Evolutionary conservation across 2,888 invertebrate species (phyloP), one percentile per base, ranked within the genome.

Genomic region (Aphodius sticticus): DNA sequence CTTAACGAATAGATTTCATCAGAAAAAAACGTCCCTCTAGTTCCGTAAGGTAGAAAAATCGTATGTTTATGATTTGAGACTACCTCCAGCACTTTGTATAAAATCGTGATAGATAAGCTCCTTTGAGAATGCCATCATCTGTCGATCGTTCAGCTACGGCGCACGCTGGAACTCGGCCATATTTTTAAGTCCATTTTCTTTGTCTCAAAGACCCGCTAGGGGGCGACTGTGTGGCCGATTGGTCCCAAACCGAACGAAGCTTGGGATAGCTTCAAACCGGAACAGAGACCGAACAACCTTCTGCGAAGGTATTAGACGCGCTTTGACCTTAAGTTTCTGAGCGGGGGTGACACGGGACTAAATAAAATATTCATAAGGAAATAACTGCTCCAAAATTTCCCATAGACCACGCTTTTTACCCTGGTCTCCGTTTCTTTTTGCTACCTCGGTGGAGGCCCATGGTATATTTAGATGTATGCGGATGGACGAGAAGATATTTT

Each of bases 331-430:
- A 53, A 53, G 53, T 53, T 53, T 53, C 3, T 5, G 26, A 26
- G 26, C 26, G 12, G 53, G 12, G 53, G 12, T 12, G 53, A 53
- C 53, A 53, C 9, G 53, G 53, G 53, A 53, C 1, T 5, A 53
- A 53, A 53, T 53, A 53, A 53, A 53, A 53, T 53, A 53, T 53
- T 53, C 53, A 53, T 53, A 53, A 53, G 53, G 53, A 53, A 53
- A 53, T 53, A 53, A 53, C 7, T 53, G 53, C 53, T 5, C 53
- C 2, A 53, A 53, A 53, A 53, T 53, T 3, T 53, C 53, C 53
- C 53, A 9, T 12, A 0, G 2, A 9, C 53, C 53, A 53, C 53
- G 53, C 53, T 53, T 53, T 53, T 53, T 53, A 12, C 53, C 4
- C 53, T 5, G 7, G 12, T 0, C 53, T 53, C 12, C 53, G 7